Conservation (phyloP, 2,888 invertebrate species). For the Mythimna ferrago region DNA sequence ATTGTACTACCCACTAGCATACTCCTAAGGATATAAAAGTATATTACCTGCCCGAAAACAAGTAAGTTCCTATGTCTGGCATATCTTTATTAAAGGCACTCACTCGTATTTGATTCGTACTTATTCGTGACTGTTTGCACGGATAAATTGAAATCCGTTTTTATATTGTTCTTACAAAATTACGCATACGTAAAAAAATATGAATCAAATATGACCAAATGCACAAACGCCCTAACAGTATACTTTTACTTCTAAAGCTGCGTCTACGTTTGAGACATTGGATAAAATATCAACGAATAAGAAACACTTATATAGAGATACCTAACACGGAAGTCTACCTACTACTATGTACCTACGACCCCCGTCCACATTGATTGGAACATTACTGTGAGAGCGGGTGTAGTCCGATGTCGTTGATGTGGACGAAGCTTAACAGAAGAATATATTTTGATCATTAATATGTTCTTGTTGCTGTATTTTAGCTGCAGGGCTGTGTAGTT, state of each 20-base stretch:
- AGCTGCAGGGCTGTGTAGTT: conserved; percentile 5
- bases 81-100: background rate
- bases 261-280: conserved; percentile 15
- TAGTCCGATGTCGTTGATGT: conserved; percentile 18
- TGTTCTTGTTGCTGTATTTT: conserved; percentile 21
- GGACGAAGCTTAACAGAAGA: conserved; percentile 3
- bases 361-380: background rate
- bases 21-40: conserved; percentile 7
- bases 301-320: background rate
- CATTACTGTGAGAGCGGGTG: background rate
- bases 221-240: background rate
- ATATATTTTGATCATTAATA: conserved; percentile 2
- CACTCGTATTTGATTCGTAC: background rate
- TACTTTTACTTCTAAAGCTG: conserved; percentile 10
- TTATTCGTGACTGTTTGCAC: background rate
- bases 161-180: background rate
- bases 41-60: conserved; percentile 13
- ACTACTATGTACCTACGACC: background rate
- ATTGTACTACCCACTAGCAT: background rate
- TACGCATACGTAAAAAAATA: background rate
- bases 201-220: background rate
- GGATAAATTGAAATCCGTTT: background rate
- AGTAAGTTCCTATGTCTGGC: conserved; percentile 27
- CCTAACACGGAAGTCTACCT: background rate
- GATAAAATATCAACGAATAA: background rate